Base-by-base conservation (phyloP, 2,797 vertebrate genomes). In the Brachyrhaphis roseni region DNA sequence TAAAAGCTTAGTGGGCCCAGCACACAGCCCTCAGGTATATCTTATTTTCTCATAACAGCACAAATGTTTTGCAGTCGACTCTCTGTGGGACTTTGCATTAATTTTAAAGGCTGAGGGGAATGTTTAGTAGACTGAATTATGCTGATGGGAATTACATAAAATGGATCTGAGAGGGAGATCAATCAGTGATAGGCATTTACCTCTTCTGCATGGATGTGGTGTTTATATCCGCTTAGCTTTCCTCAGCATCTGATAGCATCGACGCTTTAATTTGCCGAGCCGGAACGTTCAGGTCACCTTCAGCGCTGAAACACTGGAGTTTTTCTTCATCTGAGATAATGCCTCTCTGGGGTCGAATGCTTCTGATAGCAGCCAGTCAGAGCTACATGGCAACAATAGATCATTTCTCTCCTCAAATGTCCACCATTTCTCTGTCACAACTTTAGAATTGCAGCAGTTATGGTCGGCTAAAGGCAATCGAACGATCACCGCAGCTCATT, bases 281-380 rank as follows among this genome's bases (percentile, higher is more conserved):
- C 34, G 68, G 53, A 79, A 82, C 78, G 71, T 82, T 78, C 83
- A 88, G 91, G 91, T 94, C 91, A 94, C 93, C 86, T 94, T 92
- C 83, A 89, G 36, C 71, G 36, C 68, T 16, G 45, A 86, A 84
- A 79, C 79, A 71, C 75, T 62, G 47, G 23, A 47, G 31, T 70
- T 82, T 85, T 72, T 82, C 64, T 72, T 81, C 49, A 78, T 82
- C 86, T 83, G 64, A 80, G 79, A 90, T 85, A 78, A 87, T 76
- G 82, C 77, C 72, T 76, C 47, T 77, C 84, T 39, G 70, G 76
- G 76, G 39, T 74, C n/a, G 13, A 77, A 83, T 45, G 64, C 45
- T 72, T 83, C 81, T 26, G 4, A 76, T 59, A 70, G 78, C 76
- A 62, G 76, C 55, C 49, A 62, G 68, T 66, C 62, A 49, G 73